These are phyloP conservation scores for Okamejei kenojei DNA, from an alignment of 2,797 vertebrate species.

Conservation along the genomic window DNA sequence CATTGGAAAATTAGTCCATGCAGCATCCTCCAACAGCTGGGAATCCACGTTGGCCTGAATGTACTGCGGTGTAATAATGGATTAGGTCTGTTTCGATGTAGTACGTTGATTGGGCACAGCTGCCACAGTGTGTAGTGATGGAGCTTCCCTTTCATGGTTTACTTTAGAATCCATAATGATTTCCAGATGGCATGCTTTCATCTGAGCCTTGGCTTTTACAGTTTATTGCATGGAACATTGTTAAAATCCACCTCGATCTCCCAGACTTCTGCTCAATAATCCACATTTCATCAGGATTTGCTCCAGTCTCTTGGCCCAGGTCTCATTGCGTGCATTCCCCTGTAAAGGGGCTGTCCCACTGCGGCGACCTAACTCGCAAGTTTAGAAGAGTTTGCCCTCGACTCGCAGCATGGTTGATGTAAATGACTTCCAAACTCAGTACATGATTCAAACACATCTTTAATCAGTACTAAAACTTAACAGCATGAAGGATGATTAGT, in stretches of 20 bases:
- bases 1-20: neutral
- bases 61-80: neutral
- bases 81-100: neutral
- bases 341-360: too few relatives aligned
- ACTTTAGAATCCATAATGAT: neutral
- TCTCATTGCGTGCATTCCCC: neutral
- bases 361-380: too few relatives aligned
- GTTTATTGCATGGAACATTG: neutral
- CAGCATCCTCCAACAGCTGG: neutral
- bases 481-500: too few relatives aligned
- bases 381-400: too few relatives aligned
- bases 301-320: neutral
- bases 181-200: neutral
- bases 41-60: neutral
- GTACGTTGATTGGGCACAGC: neutral
- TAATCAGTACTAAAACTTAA: too few relatives aligned
- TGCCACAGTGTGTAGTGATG: neutral
- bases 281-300: too few relatives aligned
- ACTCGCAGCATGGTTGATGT: too few relatives aligned
- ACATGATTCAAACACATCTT: too few relatives aligned
- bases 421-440: too few relatives aligned
- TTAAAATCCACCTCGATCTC: neutral
- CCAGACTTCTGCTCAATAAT: neutral
- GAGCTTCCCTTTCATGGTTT: neutral
- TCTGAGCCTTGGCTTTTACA: neutral